A percentile compares a stretch with the other conserved stretches of the same genome.
phyloP scores from a whole-genome alignment of 92 coral and sea anemone genomes.

The Heliopora coerulea region DNA sequence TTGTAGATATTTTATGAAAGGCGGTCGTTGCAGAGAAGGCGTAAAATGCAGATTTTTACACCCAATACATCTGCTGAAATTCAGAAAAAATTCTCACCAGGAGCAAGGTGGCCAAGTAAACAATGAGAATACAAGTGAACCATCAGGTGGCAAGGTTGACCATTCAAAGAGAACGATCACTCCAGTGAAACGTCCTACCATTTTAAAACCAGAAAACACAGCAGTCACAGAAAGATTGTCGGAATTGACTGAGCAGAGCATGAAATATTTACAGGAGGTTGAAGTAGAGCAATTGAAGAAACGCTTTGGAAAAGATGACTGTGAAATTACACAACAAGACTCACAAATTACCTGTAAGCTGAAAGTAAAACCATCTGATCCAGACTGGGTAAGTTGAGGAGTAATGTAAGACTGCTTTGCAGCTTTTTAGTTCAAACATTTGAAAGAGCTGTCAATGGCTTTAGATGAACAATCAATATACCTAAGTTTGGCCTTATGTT shows the following conservation, averaged over 20 bases:
- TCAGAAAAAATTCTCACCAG: background rate
- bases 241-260: conserved; percentile 5
- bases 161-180: conserved; percentile 15
- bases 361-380: conserved; percentile 77
- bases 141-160: conserved; percentile 22
- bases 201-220: background rate
- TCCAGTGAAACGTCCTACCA: background rate
- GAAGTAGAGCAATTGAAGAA: conserved; percentile 72
- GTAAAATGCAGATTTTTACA: conserved; percentile 50
- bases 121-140: conserved; percentile 11
- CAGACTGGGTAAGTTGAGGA: conserved; percentile 97
- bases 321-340: conserved; percentile 42
- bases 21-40: conserved; percentile 42
- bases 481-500: no score
- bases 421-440: no score
- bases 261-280: conserved; percentile 50
- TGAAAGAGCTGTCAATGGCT: no score
- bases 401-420: no score
- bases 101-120: conserved; percentile 5
- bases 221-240: conserved; percentile 8
- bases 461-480: no score
- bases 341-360: conserved; percentile 50
- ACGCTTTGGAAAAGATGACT: conserved; percentile 58
- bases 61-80: background rate
- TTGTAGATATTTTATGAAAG: conserved; percentile 47